Conservation (phyloP, 2,888 invertebrate species). For the Campoplex capitator region DNA sequence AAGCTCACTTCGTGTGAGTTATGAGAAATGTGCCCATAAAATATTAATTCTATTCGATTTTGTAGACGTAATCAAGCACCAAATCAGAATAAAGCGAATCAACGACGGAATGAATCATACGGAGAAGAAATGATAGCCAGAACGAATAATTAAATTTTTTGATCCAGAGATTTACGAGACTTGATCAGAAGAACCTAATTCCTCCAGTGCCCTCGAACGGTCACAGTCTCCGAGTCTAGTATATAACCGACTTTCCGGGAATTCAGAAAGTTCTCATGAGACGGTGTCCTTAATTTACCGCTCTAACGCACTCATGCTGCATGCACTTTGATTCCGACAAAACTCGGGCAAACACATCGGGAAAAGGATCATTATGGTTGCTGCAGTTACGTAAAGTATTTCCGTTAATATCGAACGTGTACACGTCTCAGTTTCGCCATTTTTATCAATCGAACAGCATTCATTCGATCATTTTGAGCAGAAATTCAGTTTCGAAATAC, state of each 20-base stretch:
- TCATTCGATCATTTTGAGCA: neutral
- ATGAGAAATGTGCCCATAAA: neutral
- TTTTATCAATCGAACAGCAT: neutral
- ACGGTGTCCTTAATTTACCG: constrained; percentile 9
- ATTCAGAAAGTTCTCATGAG: constrained; percentile 15
- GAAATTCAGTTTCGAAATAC: neutral
- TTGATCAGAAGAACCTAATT: neutral
- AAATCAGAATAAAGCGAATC: neutral
- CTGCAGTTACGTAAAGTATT: neutral
- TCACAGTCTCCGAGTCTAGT: neutral
- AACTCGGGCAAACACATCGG: neutral
- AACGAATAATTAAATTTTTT: neutral
- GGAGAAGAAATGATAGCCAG: neutral
- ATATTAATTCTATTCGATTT: neutral
- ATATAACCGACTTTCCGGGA: constrained; percentile 13
- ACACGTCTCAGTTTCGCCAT: neutral
- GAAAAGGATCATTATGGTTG: neutral
- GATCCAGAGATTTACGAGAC: neutral
- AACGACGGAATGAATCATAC: neutral
- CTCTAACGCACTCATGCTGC: constrained; percentile 1
- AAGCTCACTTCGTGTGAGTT: neutral
- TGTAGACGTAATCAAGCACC: neutral
- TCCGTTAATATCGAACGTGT: constrained; percentile 2
- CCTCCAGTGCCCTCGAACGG: neutral
- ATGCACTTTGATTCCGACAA: constrained; percentile 8